Evolutionary conservation across 1,140 invertebrate genomes (phyloP).

Genomic region (Drosophila pseudoananassae): DNA sequence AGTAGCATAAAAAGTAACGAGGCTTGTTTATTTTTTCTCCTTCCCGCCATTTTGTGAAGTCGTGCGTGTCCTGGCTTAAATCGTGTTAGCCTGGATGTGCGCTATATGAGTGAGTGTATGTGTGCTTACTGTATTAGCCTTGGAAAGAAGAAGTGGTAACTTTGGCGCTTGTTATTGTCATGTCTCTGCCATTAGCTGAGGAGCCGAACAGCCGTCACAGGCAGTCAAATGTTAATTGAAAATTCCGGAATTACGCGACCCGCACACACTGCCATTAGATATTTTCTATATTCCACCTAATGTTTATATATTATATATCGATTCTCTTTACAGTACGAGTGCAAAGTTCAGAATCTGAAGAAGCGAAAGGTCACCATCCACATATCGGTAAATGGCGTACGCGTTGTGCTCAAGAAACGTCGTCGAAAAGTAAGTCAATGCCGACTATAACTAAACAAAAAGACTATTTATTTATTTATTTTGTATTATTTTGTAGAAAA

Average conservation of each 20-base stretch:
- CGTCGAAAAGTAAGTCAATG: constrained; percentile 86
- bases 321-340: constrained; percentile 93
- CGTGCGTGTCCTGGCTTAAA: constrained; percentile 73
- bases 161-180: constrained; percentile 76
- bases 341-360: constrained; percentile 98
- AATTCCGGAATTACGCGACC: constrained; percentile 56
- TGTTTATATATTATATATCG: not conserved
- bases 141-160: constrained; percentile 36
- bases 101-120: constrained; percentile 21
- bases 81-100: constrained; percentile 41
- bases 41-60: constrained; percentile 17
- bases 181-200: constrained; percentile 67
- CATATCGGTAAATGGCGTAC: constrained; percentile 97
- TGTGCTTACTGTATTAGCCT: constrained; percentile 48
- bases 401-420: constrained; percentile 93
- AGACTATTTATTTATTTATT: not conserved
- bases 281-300: constrained; percentile 4
- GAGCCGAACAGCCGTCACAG: constrained; percentile 38
- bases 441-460: constrained; percentile 3
- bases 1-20: constrained; percentile 67
- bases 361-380: constrained; percentile 98
- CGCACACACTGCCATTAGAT: constrained; percentile 3
- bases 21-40: constrained; percentile 62
- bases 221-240: constrained; percentile 78
- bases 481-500: constrained; percentile 86